These are phyloP conservation scores for Myocastor coypus DNA, from an alignment of 2,113 vertebrate species.

Conservation along the genomic window DNA sequence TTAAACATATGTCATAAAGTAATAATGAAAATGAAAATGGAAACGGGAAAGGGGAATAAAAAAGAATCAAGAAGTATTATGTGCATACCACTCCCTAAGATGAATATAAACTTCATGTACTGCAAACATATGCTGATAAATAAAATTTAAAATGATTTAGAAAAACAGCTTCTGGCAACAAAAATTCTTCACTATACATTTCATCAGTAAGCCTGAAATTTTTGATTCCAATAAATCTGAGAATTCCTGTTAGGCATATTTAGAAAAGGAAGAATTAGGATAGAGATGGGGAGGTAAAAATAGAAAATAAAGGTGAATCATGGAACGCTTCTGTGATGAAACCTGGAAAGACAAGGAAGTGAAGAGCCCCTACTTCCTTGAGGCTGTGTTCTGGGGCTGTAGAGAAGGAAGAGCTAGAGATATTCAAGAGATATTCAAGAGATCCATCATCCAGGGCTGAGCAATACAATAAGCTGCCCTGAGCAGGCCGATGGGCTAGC, in stretches of 20 bases:
- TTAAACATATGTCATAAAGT: background rate
- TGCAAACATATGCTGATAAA: background rate
- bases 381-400: background rate
- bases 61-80: background rate
- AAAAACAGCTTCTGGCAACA: background rate
- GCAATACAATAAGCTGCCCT: background rate
- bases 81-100: background rate
- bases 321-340: background rate
- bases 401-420: conserved; percentile 17
- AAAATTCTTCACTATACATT: background rate
- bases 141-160: background rate
- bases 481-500: background rate
- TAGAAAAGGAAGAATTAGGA: background rate
- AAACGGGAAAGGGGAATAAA: background rate
- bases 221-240: background rate
- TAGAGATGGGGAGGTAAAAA: background rate
- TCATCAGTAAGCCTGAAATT: conserved; percentile 20
- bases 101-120: background rate
- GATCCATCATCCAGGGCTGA: background rate
- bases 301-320: conserved; percentile 20
- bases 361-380: background rate
- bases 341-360: background rate
- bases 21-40: background rate
- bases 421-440: background rate
- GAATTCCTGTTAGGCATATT: background rate